These are phyloP conservation scores for Psilopogon haemacephalus DNA, from an alignment of 2,113 vertebrate species.

Conservation along the genomic window DNA sequence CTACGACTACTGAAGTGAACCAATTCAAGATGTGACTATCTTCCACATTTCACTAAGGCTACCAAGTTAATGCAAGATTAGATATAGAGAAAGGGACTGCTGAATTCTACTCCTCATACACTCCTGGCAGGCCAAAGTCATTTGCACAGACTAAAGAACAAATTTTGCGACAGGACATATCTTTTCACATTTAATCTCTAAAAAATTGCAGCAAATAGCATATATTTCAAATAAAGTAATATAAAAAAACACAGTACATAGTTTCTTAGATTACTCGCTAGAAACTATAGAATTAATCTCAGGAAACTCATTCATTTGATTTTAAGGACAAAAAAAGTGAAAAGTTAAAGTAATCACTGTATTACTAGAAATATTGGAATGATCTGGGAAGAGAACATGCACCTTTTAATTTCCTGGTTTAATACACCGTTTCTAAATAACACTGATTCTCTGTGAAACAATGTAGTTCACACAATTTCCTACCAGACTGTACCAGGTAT, in stretches of 20 bases:
- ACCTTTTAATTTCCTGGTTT: neutral
- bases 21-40: neutral
- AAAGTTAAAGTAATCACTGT: neutral
- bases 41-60: neutral
- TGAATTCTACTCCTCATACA: neutral
- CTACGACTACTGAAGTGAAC: neutral
- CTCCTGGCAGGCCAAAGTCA: neutral
- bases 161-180: neutral
- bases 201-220: neutral
- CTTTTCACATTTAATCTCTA: neutral
- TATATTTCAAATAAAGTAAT: neutral
- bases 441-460: neutral
- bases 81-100: fast-evolving
- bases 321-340: neutral
- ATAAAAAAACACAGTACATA: neutral
- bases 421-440: neutral
- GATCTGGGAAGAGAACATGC: neutral
- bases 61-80: neutral
- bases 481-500: neutral
- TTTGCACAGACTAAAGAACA: neutral
- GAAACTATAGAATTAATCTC: fast-evolving
- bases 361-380: neutral
- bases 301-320: neutral
- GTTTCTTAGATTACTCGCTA: neutral
- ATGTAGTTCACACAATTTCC: neutral